A percentile compares a stretch with the other conserved stretches of the same genome.
These are phyloP conservation scores for Tryphoninae sp. DNA, from an alignment of 2,888 invertebrate genomes.

Conservation along the genomic window DNA sequence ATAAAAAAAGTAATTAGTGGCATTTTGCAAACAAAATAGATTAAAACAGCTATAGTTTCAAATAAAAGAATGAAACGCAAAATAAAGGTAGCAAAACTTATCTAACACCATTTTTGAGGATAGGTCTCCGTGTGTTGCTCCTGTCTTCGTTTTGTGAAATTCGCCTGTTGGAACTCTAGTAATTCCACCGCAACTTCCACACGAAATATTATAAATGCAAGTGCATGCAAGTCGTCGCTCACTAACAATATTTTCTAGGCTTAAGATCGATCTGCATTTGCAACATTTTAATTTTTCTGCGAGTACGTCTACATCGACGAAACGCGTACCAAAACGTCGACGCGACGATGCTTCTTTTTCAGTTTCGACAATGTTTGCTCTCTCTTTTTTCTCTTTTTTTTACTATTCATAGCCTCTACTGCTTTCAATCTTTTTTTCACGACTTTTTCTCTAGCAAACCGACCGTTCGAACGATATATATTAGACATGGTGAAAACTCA, in stretches of 20 bases:
- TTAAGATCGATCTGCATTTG: slow-evolving; percentile 3
- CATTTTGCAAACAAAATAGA: slow-evolving; percentile 7
- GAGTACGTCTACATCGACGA: not conserved
- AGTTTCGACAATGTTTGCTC: no score
- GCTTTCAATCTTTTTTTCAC: no score
- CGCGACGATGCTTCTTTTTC: not conserved
- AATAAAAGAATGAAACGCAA: no score
- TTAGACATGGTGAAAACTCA: slow-evolving; percentile 4
- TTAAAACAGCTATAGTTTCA: no score
- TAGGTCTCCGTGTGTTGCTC: slow-evolving; percentile 14
- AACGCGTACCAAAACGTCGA: not conserved
- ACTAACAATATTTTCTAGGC: not conserved
- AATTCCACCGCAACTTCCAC: slow-evolving; percentile 12
- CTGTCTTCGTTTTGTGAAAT: not conserved
- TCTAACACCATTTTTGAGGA: slow-evolving; percentile 26
- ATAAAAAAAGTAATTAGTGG: no score
- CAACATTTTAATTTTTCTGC: not conserved
- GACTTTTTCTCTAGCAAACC: not conserved
- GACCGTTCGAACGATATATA: not conserved
- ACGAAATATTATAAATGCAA: not conserved
- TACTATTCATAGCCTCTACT: no score
- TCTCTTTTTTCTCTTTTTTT: no score
- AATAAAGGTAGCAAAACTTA: slow-evolving; percentile 13
- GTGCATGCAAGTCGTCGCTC: not conserved
- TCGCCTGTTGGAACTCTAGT: not conserved